Evolutionary conservation across 2,888 invertebrate genomes (phyloP).

Genomic region (Watsonalla cultraria): DNA sequence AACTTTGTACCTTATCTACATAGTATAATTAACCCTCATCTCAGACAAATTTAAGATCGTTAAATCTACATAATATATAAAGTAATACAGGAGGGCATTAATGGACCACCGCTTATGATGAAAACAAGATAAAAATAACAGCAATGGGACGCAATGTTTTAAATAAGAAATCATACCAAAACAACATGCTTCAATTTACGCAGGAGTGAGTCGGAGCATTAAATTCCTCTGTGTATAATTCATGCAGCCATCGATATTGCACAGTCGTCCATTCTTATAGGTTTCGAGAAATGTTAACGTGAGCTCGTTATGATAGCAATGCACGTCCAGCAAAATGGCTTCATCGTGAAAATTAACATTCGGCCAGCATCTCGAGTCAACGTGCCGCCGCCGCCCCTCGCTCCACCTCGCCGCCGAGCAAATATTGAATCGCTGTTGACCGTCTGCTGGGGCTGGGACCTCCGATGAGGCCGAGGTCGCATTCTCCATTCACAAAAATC

Average conservation of each 20-base stretch:
- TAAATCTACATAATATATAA: no score
- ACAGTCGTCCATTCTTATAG: constrained; percentile 47
- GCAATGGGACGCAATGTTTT: constrained; percentile 12
- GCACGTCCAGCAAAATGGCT: constrained; percentile 68
- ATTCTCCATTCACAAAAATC: constrained; percentile 39
- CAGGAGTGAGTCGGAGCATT: constrained; percentile 31
- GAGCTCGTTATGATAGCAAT: constrained; percentile 52
- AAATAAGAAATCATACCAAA: constrained; percentile 31
- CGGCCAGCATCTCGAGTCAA: constrained; percentile 52
- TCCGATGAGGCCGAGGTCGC: constrained; percentile 52
- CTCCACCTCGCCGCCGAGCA: constrained; percentile 40
- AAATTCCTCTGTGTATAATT: constrained; percentile 52
- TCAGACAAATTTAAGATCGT: no score
- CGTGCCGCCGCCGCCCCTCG: constrained; percentile 21
- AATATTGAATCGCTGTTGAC: constrained; percentile 61
- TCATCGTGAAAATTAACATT: constrained; percentile 74
- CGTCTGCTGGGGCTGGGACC: constrained; percentile 36
- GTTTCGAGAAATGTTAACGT: constrained; percentile 60
- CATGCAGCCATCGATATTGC: constrained; percentile 59
- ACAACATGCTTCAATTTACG: no score
- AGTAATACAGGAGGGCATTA: no score
- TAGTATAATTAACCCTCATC: no score
- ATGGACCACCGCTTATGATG: no score
- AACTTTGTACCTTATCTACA: no score
- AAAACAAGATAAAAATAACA: no score